Conservation (phyloP, 1,140 invertebrate species). For the Portunus trituberculatus region DNA sequence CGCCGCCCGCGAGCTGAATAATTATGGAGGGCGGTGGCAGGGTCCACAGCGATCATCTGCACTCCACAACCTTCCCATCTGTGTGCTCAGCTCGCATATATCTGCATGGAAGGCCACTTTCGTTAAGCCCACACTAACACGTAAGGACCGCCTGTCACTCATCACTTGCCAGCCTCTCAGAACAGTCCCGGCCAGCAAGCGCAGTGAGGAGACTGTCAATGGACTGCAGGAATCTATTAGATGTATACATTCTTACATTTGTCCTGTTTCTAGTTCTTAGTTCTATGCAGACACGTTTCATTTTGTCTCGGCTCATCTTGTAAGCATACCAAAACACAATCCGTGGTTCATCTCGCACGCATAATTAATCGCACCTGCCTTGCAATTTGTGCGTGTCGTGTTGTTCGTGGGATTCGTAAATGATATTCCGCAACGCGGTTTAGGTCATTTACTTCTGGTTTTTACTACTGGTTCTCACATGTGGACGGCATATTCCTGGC, state of each 20-base stretch:
- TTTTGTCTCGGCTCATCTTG: background rate
- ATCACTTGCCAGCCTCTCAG: too few relatives aligned
- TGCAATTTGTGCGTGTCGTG: too few relatives aligned
- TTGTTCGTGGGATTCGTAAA: too few relatives aligned
- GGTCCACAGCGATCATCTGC: background rate
- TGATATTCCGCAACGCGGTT: background rate
- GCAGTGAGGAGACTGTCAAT: background rate
- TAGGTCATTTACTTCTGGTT: background rate
- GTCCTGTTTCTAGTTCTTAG: too few relatives aligned
- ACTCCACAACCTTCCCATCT: background rate
- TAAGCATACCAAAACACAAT: too few relatives aligned
- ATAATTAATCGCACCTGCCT: too few relatives aligned
- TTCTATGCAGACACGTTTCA: background rate
- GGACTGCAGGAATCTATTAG: background rate
- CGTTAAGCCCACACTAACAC: background rate
- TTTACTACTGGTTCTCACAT: background rate
- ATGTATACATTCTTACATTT: too few relatives aligned
- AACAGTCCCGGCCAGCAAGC: background rate
- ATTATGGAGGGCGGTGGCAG: slow-evolving; percentile 4
- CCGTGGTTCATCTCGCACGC: too few relatives aligned
- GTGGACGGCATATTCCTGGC: background rate
- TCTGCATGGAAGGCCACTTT: background rate
- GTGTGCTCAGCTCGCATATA: background rate
- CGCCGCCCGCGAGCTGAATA: background rate
- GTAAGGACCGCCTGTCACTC: background rate